These are phyloP conservation scores for Odontocolon sp. DNA, from an alignment of 2,888 invertebrate genomes.

Conservation along the genomic window DNA sequence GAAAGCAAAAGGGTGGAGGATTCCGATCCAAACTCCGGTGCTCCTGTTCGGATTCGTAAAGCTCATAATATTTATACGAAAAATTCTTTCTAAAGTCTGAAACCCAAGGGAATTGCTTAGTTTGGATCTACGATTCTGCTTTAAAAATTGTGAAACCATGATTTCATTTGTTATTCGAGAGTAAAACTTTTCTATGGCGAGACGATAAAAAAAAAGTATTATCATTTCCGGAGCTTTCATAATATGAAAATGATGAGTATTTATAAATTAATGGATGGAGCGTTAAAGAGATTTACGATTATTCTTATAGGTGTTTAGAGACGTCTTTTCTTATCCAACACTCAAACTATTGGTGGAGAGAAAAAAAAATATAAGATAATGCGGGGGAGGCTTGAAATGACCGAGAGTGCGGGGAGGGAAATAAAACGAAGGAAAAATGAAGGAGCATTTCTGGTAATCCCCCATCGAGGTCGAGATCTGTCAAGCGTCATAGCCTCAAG, in stretches of 20 bases:
- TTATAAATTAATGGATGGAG: slow-evolving; percentile 7
- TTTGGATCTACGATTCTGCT: neutral
- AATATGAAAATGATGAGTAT: slow-evolving; percentile 4
- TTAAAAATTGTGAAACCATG: neutral
- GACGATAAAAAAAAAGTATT: neutral
- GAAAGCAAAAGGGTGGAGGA: slow-evolving; percentile 32
- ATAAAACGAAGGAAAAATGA: slow-evolving; percentile 5
- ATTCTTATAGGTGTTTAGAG: slow-evolving; percentile 5
- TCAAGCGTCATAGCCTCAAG: slow-evolving; percentile 13
- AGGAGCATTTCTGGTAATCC: slow-evolving; percentile 26
- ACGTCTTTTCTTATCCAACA: slow-evolving; percentile 5
- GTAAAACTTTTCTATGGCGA: neutral
- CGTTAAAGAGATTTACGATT: slow-evolving; percentile 32
- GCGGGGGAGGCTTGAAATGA: slow-evolving; percentile 10
- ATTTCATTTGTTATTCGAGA: neutral
- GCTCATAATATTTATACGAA: slow-evolving; percentile 63
- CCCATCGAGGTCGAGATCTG: slow-evolving; percentile 36
- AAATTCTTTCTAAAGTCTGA: slow-evolving; percentile 49
- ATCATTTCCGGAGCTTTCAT: neutral
- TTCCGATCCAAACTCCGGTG: neutral
- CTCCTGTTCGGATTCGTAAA: slow-evolving; percentile 18
- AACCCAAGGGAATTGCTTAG: neutral
- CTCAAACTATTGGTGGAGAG: neutral
- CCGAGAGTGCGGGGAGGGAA: neutral
- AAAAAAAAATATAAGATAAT: slow-evolving; percentile 3